These are phyloP conservation scores for Kryptolebias ocellatus DNA, from an alignment of 2,797 vertebrate species.

Conservation along the genomic window DNA sequence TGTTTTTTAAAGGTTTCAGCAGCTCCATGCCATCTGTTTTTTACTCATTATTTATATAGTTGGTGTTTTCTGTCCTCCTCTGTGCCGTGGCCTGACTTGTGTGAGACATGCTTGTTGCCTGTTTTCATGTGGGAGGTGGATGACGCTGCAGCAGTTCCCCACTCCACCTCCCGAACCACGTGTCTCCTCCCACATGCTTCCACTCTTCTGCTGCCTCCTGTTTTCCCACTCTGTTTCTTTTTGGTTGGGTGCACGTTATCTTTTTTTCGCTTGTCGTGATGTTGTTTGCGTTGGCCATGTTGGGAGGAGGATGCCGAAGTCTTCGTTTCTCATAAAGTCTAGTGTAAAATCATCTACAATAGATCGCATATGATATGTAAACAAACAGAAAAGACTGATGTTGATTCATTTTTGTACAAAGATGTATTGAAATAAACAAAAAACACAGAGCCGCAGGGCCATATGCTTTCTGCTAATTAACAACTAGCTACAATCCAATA, in stretches of 20 bases:
- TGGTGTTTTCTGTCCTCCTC: slow-evolving; percentile 47
- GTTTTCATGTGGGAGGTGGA: slow-evolving; percentile 45
- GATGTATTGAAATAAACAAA: no score
- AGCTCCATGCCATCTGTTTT: slow-evolving; percentile 75
- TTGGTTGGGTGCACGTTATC: slow-evolving; percentile 2
- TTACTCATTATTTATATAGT: slow-evolving; percentile 75
- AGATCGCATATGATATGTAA: no score
- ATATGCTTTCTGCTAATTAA: background rate
- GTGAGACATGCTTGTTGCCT: slow-evolving; percentile 37
- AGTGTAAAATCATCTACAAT: background rate
- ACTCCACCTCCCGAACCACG: slow-evolving; percentile 55
- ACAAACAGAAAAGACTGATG: no score
- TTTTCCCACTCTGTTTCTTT: slow-evolving; percentile 30
- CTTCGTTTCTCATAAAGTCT: background rate
- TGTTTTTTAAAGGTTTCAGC: slow-evolving; percentile 77
- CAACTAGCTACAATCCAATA: background rate
- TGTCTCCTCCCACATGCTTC: slow-evolving; percentile 59
- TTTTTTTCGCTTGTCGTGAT: slow-evolving; percentile 19
- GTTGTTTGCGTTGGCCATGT: slow-evolving; percentile 11
- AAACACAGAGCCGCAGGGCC: no score
- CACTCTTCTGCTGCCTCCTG: slow-evolving; percentile 38
- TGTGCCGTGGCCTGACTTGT: slow-evolving; percentile 45
- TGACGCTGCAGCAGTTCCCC: slow-evolving; percentile 45
- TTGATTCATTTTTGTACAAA: no score
- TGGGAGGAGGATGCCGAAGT: slow-evolving; percentile 5